Percentiles rank a stretch among this genome's conserved stretches.
These are phyloP conservation scores for Pipistrellus kuhlii DNA, from an alignment of 2,797 vertebrate species.

Conservation along the genomic window DNA sequence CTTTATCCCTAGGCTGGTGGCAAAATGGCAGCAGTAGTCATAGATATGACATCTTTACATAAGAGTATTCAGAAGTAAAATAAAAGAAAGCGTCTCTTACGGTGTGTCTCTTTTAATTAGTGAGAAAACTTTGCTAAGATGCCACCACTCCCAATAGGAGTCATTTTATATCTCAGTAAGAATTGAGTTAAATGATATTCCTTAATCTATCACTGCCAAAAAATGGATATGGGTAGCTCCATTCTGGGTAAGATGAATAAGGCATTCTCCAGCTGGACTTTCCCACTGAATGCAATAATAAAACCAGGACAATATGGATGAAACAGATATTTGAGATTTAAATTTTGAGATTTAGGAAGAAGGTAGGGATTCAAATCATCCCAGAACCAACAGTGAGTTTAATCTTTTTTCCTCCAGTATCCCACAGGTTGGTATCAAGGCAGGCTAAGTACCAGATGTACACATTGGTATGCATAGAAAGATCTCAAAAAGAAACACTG, in stretches of 20 bases:
- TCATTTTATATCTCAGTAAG: background rate
- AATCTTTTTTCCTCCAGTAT: background rate
- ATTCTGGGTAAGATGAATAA: background rate
- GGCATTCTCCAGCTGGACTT: background rate
- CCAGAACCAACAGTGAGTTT: background rate
- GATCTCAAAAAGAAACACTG: background rate
- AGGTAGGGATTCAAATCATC: background rate
- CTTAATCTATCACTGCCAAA: background rate
- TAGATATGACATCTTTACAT: background rate
- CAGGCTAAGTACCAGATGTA: background rate
- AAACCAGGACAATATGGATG: background rate
- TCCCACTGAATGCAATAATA: background rate
- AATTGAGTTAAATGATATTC: background rate
- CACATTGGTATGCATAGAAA: background rate
- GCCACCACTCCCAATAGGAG: background rate
- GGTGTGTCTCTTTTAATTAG: background rate
- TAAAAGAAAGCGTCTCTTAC: background rate
- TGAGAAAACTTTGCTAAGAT: background rate
- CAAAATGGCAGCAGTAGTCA: conserved; percentile 12
- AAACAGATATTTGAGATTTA: background rate
- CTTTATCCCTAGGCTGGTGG: background rate
- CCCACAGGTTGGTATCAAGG: background rate
- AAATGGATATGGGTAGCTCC: background rate
- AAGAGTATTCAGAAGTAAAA: conserved; percentile 21
- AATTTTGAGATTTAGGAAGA: background rate